phyloP scores from a whole-genome alignment of 2,888 invertebrate genomes.

The Drosophila kokeensis region DNA sequence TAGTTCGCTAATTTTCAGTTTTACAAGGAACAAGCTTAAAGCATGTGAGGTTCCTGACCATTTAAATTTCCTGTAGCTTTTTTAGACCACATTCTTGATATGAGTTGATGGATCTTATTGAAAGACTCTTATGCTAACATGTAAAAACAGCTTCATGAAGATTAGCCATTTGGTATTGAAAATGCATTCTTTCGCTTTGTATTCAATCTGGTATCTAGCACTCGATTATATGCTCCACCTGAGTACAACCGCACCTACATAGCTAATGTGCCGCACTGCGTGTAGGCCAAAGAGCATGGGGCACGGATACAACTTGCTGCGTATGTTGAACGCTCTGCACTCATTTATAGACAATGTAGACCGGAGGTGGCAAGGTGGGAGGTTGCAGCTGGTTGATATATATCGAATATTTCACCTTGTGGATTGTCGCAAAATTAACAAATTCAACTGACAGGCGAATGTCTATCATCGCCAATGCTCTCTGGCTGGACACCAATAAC shows the following conservation, averaged over 20 bases:
- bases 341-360: conserved; percentile 27
- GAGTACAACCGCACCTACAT: background rate
- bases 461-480: conserved; percentile 26
- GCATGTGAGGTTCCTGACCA: background rate
- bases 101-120: background rate
- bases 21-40: too few relatives aligned
- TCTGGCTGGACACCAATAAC: background rate
- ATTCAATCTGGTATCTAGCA: background rate
- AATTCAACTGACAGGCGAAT: conserved; percentile 72
- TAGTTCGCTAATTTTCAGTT: background rate
- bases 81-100: background rate
- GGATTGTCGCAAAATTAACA: conserved; percentile 72
- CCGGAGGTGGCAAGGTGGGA: background rate
- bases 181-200: too few relatives aligned
- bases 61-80: background rate
- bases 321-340: conserved; percentile 47
- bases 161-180: background rate
- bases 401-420: conserved; percentile 9
- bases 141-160: background rate
- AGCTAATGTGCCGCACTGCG: conserved; percentile 5
- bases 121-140: background rate
- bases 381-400: background rate
- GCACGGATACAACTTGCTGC: conserved; percentile 24
- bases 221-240: background rate
- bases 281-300: too few relatives aligned